These are phyloP conservation scores for Clarias laeviceps DNA, from an alignment of 2,797 vertebrate genomes.

Conservation along the genomic window DNA sequence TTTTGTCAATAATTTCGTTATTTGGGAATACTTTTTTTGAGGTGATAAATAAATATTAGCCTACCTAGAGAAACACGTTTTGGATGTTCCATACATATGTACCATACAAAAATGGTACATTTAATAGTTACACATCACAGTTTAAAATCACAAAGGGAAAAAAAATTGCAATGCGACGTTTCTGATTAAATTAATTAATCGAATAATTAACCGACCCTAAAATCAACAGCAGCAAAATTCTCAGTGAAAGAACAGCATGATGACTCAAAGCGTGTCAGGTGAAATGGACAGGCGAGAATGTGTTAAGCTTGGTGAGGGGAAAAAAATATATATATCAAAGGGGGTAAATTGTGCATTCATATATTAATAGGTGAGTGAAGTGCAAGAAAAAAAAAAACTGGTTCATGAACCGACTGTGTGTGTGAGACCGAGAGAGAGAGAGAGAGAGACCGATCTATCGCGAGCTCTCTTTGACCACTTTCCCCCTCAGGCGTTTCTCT, in stretches of 20 bases:
- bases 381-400: background rate
- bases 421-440: background rate
- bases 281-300: background rate
- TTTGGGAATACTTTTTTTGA: too few relatives aligned
- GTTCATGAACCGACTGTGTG: background rate
- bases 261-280: background rate
- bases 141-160: too few relatives aligned
- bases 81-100: too few relatives aligned
- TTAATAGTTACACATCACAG: too few relatives aligned
- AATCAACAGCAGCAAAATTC: background rate
- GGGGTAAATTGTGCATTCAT: background rate
- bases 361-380: background rate
- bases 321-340: background rate
- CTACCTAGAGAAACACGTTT: too few relatives aligned
- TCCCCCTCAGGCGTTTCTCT: conserved; percentile 68
- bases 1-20: too few relatives aligned
- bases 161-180: too few relatives aligned
- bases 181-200: too few relatives aligned
- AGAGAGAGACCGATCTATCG: background rate
- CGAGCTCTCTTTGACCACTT: conserved; percentile 11
- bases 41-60: too few relatives aligned
- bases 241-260: background rate
- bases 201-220: background rate
- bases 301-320: background rate
- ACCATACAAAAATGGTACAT: too few relatives aligned